phyloP scores from a whole-genome alignment of 1,140 invertebrate genomes.

The Drosophila trapezifrons region DNA sequence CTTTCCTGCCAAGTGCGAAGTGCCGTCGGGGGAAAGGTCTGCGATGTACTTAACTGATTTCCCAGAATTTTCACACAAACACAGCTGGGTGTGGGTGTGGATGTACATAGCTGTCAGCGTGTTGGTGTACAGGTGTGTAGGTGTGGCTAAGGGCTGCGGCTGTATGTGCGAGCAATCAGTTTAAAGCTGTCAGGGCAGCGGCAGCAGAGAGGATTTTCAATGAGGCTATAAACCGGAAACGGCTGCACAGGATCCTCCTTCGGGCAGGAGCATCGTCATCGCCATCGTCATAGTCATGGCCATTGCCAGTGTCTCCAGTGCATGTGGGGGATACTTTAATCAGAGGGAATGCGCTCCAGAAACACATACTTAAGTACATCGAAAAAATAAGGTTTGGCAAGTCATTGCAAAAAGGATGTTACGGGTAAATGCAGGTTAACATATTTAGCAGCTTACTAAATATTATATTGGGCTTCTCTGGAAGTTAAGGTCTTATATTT shows the following conservation, averaged over 20 bases:
- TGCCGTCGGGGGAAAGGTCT: conserved; percentile 54
- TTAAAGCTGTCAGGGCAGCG: conserved; percentile 73
- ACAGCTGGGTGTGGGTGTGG: conserved; percentile 14
- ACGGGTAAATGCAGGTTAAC: background rate
- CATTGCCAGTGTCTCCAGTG: conserved; percentile 23
- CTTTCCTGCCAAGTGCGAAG: conserved; percentile 65
- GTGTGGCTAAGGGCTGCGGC: background rate
- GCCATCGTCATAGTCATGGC: conserved; percentile 30
- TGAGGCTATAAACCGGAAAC: conserved; percentile 67
- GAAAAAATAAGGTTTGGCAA: conserved; percentile 11
- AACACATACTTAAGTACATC: conserved; percentile 15
- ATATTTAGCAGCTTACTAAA: conserved; percentile 1
- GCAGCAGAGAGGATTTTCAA: conserved; percentile 61
- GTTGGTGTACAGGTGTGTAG: conserved; percentile 11
- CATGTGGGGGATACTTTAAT: conserved; percentile 63
- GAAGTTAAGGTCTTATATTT: too few relatives aligned
- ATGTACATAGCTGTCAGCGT: background rate
- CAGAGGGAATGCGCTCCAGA: conserved; percentile 40
- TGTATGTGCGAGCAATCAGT: conserved; percentile 66
- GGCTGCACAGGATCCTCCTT: conserved; percentile 45
- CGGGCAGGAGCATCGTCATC: conserved; percentile 32
- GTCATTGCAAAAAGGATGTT: background rate
- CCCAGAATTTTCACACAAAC: conserved; percentile 59
- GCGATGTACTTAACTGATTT: conserved; percentile 78
- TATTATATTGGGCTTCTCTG: background rate